Evolutionary conservation across 2,888 invertebrate species (phyloP), one percentile per base, ranked within the genome.

Genomic region (Ectemnius continuus): DNA sequence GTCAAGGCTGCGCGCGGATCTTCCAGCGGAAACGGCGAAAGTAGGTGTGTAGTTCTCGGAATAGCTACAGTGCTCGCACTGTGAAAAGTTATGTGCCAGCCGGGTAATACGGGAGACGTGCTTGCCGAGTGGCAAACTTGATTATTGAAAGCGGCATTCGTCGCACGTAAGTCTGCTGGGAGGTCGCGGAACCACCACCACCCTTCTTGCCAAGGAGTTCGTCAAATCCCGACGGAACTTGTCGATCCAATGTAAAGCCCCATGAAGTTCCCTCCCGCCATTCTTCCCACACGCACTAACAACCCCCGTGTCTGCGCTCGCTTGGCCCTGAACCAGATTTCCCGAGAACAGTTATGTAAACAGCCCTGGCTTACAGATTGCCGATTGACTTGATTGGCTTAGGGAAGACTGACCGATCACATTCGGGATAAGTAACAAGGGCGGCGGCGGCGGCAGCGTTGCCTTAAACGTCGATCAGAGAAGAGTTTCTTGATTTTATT

Each of bases 301-400:
- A 36, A 36, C 23, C 23, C 23, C 23, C 23, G 3, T 23, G 23
- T 23, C 23, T 23, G 23, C 23, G 8, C 36, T 8, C 8, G 8
- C 56, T 70, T 63, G 60, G 70, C 45, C 80, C 80, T 81, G 81
- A 81, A 76, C 77, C 76, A 79, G 59, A 81, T 79, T 72, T 61
- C 61, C 59, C 46, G 18, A 4, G 47, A 48, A 61, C 11, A 63
- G 72, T 65, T 72, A 61, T 65, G 69, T 71, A 67, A 71, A 76
- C 62, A 67, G 47, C 14, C 16, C 14, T 6, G 6, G 36, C 36
- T 36, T 36, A 36, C 11, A 11, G 36, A 6, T 36, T 28, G 11
- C 60, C 45, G 20, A 20, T 36, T 36, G 8, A 20, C 16, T 52
- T 52, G 52, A 52, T 52, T 52, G 52, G 4, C n/a, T 16, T 6